A percentile compares a stretch with the other conserved stretches of the same genome.
These are phyloP conservation scores for Euura lappo DNA, from an alignment of 1,140 invertebrate species.

Conservation along the genomic window DNA sequence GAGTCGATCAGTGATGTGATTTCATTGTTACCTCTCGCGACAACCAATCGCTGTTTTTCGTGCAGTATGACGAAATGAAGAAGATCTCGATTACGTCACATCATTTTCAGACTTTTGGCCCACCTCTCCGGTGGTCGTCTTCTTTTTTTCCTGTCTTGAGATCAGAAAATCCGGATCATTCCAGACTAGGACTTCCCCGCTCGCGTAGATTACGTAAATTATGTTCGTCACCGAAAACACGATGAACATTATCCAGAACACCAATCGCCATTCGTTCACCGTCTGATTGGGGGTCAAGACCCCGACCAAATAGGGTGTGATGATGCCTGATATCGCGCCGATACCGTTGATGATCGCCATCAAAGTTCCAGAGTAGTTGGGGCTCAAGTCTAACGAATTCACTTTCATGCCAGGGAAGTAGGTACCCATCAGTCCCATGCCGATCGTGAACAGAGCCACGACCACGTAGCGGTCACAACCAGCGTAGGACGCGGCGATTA, in stretches of 20 bases:
- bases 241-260: constrained; percentile 79
- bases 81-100: constrained; percentile 83
- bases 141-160: constrained; percentile 48
- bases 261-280: constrained; percentile 74
- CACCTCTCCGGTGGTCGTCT: constrained; percentile 71
- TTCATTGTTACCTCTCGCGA: constrained; percentile 42
- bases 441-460: constrained; percentile 47
- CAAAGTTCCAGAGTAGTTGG: constrained; percentile 78
- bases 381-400: constrained; percentile 80
- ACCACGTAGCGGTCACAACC: constrained; percentile 71
- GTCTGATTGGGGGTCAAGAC: constrained; percentile 74
- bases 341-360: constrained; percentile 84
- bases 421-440: constrained; percentile 76
- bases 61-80: constrained; percentile 74
- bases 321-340: constrained; percentile 78
- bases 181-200: constrained; percentile 73
- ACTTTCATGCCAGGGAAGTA: constrained; percentile 77
- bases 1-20: constrained; percentile 62
- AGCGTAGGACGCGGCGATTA: constrained; percentile 78
- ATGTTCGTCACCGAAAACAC: constrained; percentile 75
- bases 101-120: constrained; percentile 76
- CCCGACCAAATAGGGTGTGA: constrained; percentile 77
- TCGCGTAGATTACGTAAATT: constrained; percentile 72
- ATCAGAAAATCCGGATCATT: constrained; percentile 52
- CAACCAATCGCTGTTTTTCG: constrained; percentile 72